These are phyloP conservation scores for Metellina segmentata DNA, from an alignment of 2,888 invertebrate genomes.

Conservation along the genomic window DNA sequence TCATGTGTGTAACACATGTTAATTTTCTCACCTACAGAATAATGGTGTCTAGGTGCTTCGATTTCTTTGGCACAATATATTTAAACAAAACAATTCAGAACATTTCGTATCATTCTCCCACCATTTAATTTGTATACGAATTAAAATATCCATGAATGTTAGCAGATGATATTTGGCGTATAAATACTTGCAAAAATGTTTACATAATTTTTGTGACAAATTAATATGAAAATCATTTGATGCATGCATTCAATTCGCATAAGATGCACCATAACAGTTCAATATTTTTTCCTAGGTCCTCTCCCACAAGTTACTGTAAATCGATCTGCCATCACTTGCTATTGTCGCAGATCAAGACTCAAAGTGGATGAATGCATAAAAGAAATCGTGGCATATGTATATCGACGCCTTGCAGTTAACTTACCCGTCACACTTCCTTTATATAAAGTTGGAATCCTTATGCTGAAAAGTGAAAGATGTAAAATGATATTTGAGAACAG, in stretches of 20 bases:
- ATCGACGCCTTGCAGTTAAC: constrained; percentile 10
- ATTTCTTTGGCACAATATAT: too few relatives aligned
- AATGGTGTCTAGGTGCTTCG: too few relatives aligned
- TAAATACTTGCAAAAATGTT: too few relatives aligned
- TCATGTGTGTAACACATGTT: too few relatives aligned
- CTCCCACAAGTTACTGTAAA: constrained; percentile 26
- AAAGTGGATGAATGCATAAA: constrained; percentile 14
- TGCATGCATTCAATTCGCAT: background rate
- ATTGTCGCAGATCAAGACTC: constrained; percentile 7
- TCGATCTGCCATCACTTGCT: background rate
- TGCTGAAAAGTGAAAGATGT: background rate
- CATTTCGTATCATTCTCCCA: too few relatives aligned
- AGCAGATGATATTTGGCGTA: too few relatives aligned
- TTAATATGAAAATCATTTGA: background rate
- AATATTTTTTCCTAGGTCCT: constrained; percentile 21
- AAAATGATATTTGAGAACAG: constrained; percentile 14
- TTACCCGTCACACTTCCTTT: constrained; percentile 27
- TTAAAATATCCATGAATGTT: too few relatives aligned
- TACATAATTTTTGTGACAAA: too few relatives aligned
- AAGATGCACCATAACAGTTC: background rate
- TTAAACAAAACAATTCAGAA: too few relatives aligned
- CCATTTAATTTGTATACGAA: too few relatives aligned
- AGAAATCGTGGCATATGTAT: constrained; percentile 37
- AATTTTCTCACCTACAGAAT: too few relatives aligned
- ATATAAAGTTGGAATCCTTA: constrained; percentile 3